phyloP scores from a whole-genome alignment of 2,113 vertebrate species.

The Clinocottus analis region DNA sequence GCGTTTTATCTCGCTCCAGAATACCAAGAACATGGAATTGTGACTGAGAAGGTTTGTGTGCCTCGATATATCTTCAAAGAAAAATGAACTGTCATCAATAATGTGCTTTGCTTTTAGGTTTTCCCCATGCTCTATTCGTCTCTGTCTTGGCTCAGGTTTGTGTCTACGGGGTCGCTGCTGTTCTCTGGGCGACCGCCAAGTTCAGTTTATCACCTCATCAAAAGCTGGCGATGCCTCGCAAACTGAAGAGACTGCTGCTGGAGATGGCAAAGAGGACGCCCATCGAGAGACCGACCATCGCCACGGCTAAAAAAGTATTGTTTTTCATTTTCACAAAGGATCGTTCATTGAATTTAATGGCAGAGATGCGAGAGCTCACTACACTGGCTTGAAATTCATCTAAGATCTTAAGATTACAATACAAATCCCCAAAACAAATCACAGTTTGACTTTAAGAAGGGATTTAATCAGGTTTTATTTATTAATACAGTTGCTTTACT shows the following conservation, averaged over 20 bases:
- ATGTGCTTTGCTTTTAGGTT: not conserved
- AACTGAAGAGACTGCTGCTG: constrained; percentile 93
- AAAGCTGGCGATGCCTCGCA: constrained; percentile 91
- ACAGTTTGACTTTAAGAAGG: not conserved
- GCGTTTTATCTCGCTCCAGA: constrained; percentile 90
- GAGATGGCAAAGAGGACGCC: constrained; percentile 93
- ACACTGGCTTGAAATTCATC: not conserved
- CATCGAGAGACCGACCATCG: constrained; percentile 89
- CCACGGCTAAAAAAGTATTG: constrained; percentile 87
- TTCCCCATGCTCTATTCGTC: not conserved
- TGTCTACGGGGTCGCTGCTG: constrained; percentile 92
- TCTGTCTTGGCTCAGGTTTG: constrained; percentile 83
- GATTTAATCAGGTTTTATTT: not conserved
- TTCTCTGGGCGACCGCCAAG: constrained; percentile 95
- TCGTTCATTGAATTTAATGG: not conserved
- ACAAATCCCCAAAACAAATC: not conserved
- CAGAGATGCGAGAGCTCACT: not conserved
- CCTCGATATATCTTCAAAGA: not conserved
- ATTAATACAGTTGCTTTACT: too few species aligned
- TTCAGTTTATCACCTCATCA: constrained; percentile 86
- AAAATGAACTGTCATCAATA: not conserved
- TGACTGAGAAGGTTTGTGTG: constrained; percentile 88
- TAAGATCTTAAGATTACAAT: not conserved
- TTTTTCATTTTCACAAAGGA: not conserved
- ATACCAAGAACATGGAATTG: constrained; percentile 86